Conservation (phyloP, 2,888 invertebrate genomes). For the Drosophila hamatofila region DNA sequence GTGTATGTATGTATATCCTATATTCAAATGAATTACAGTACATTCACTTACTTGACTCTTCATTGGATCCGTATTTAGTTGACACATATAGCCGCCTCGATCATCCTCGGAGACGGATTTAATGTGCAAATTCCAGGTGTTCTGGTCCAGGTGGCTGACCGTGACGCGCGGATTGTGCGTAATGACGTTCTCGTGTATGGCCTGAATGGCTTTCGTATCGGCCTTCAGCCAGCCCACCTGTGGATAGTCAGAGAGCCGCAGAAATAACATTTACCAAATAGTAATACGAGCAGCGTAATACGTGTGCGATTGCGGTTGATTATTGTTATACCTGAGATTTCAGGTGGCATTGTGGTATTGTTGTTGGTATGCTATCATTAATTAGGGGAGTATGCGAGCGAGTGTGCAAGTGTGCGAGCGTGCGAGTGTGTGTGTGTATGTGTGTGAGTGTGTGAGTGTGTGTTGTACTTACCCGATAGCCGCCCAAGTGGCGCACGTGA, state of each 20-base stretch:
- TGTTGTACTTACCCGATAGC: slow-evolving; percentile 92
- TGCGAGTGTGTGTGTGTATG: slow-evolving; percentile 18
- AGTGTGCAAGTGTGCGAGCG: slow-evolving; percentile 1
- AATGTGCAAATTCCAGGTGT: slow-evolving; percentile 96
- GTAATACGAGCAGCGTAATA: background rate
- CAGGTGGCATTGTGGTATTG: slow-evolving; percentile 4
- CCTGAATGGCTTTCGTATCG: slow-evolving; percentile 96
- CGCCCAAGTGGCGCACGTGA: slow-evolving; percentile 93
- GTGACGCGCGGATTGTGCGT: slow-evolving; percentile 95
- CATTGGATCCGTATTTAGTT: slow-evolving; percentile 98
- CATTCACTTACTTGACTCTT: slow-evolving; percentile 92
- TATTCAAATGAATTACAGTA: too few relatives aligned
- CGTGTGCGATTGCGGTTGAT: background rate
- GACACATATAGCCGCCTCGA: slow-evolving; percentile 96
- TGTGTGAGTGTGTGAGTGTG: background rate
- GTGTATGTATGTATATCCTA: too few relatives aligned
- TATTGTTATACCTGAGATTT: slow-evolving; percentile 27
- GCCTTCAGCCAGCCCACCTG: slow-evolving; percentile 98
- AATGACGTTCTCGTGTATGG: slow-evolving; percentile 96
- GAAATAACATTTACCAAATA: slow-evolving; percentile 5
- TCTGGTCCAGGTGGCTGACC: slow-evolving; percentile 93
- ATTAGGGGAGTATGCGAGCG: slow-evolving; percentile 32
- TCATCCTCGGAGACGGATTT: slow-evolving; percentile 94
- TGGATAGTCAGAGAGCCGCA: slow-evolving; percentile 9
- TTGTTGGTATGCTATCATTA: slow-evolving; percentile 36